These are phyloP conservation scores for Melanchra persicariae DNA, from an alignment of 2,888 invertebrate species.

Conservation along the genomic window DNA sequence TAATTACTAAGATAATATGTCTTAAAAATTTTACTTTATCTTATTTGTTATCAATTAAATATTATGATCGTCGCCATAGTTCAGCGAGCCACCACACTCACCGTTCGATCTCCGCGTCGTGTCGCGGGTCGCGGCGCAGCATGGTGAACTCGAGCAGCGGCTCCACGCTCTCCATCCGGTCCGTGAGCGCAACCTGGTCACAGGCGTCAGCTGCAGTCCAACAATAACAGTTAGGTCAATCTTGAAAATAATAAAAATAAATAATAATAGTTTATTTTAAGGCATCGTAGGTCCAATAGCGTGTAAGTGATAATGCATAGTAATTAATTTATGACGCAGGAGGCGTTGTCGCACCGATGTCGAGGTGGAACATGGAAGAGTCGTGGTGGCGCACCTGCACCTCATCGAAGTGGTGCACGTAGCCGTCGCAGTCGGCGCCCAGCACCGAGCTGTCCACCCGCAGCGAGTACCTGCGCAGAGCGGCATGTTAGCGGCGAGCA, in stretches of 20 bases:
- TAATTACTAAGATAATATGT: no score
- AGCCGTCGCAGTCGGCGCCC: constrained; percentile 79
- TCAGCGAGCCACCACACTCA: constrained; percentile 49
- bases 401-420: constrained; percentile 80
- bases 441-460: constrained; percentile 83
- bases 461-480: constrained; percentile 78
- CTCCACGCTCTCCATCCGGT: constrained; percentile 70
- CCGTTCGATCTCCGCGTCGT: constrained; percentile 71
- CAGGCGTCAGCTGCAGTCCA: constrained; percentile 74
- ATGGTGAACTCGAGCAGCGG: constrained; percentile 83
- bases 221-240: neutral
- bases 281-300: no score
- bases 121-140: constrained; percentile 74
- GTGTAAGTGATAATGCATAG: no score
- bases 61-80: no score
- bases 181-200: constrained; percentile 64
- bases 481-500: neutral
- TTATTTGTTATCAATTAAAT: no score
- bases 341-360: constrained; percentile 70
- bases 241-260: no score
- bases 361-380: constrained; percentile 70
- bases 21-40: no score
- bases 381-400: constrained; percentile 67
- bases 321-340: neutral
- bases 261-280: no score